Percentiles rank a stretch among this genome's conserved stretches.
These are phyloP conservation scores for Lamprologus tigripictilis DNA, from an alignment of 2,113 vertebrate genomes.

Conservation along the genomic window DNA sequence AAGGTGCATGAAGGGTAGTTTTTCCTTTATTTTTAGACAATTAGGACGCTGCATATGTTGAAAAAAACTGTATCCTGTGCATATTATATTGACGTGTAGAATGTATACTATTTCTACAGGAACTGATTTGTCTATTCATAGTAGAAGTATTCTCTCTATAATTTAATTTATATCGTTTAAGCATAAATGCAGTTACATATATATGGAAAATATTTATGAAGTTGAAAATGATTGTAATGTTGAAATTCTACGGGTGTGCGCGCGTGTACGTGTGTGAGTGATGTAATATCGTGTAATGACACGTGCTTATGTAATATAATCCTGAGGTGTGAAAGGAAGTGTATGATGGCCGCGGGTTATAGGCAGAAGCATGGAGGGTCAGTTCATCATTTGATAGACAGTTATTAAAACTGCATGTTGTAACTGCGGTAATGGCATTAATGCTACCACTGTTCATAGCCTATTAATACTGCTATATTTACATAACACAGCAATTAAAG, in stretches of 20 bases:
- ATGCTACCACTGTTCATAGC: not conserved
- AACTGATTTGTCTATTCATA: not conserved
- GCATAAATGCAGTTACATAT: not conserved
- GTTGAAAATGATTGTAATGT: not conserved
- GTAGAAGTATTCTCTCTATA: not conserved
- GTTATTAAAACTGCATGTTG: constrained; percentile 31
- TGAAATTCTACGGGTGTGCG: not conserved
- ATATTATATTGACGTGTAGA: not conserved
- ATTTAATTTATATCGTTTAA: not conserved
- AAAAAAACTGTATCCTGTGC: not conserved
- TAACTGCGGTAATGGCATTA: not conserved
- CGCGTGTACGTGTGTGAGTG: not conserved
- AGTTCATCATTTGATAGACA: constrained; percentile 14
- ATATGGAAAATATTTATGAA: not conserved
- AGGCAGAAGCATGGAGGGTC: not conserved
- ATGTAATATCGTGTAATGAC: constrained; percentile 1
- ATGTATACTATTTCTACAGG: not conserved
- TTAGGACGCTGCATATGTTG: not conserved
- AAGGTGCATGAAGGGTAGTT: not conserved
- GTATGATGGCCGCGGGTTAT: not conserved
- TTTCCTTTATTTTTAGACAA: not conserved
- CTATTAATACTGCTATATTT: not conserved
- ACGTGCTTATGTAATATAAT: constrained; percentile 31
- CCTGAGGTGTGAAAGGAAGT: constrained; percentile 2
- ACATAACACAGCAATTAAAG: not conserved